Base-by-base conservation (phyloP, 2,888 invertebrate species). In the Hermaeophaga mercurialis region DNA sequence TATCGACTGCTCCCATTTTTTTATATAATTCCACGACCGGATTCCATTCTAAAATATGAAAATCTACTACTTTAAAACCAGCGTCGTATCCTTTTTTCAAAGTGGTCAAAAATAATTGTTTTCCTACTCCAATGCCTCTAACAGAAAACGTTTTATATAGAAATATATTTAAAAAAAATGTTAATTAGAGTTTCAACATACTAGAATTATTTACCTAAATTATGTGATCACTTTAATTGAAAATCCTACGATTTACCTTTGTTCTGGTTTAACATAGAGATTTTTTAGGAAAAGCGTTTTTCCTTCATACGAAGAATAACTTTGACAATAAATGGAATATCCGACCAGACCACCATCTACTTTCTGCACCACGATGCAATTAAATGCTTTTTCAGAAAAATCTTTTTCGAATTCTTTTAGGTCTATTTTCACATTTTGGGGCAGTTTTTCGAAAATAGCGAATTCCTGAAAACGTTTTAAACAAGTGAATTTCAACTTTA, bases 231-330 rank as follows among this genome's bases (percentile, higher is more conserved):
- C n/a, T n/a, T n/a, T n/a, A n/a, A n/a, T n/a, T n/a, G n/a, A n/a
- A n/a, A n/a, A n/a, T n/a, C n/a, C n/a, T n/a, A n/a, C n/a, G n/a
- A n/a, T n/a, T 34, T 22, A 47, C 47, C 47, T 47, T 17, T 36
- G 19, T n/a, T 47, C 19, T 11, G 47, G 34, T 12, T 17, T 47
- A 8, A 47, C 36, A 5, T 36, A 47, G 3, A 47, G n/a, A 24
- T 47, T 36, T 14, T 22, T 22, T 12, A 47, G 31, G 22, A 15
- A 11, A 7, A 47, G 9, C 11, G 22, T 8, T 47, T 22, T 47
- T 9, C 47, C 47, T 4, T 47, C 47, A 19, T 22, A 47, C n/a
- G 34, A 22, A 1, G 47, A 47, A 36, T 47, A 47, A 36, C 11
- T 24, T 26, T 36, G 34, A 47, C 26, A 36, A 34, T 19, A 47